phyloP scores from a whole-genome alignment of 2,113 vertebrate species.

The Tetrao urogallus region DNA sequence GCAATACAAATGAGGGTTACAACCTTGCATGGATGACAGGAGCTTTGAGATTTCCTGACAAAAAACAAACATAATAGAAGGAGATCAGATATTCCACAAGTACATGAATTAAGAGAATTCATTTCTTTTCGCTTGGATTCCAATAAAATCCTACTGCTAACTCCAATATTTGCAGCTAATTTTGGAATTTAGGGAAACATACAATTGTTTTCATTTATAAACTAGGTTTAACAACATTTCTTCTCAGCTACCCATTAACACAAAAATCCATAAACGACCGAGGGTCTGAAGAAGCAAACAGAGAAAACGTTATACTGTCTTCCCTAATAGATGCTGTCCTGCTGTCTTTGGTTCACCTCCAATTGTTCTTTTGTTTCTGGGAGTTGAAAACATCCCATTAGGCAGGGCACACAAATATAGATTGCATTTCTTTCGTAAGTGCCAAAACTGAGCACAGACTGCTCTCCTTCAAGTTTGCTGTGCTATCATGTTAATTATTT shows the following conservation, averaged over 20 bases:
- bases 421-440: background rate
- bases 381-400: background rate
- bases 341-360: background rate
- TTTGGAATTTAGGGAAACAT: background rate
- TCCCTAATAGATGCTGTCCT: rapidly evolving
- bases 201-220: background rate
- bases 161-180: background rate
- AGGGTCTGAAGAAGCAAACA: background rate
- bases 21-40: background rate
- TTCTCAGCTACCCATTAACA: background rate
- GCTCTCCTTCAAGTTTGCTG: background rate
- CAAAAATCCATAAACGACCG: background rate
- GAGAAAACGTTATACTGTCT: background rate
- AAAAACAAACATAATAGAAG: background rate
- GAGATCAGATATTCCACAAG: background rate
- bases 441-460: background rate
- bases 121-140: background rate
- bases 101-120: background rate
- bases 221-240: background rate
- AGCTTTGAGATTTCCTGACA: background rate
- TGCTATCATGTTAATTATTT: background rate
- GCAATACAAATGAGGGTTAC: background rate
- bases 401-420: background rate
- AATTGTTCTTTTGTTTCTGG: background rate
- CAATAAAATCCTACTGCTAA: background rate